These are phyloP conservation scores for Luidia sarsii DNA, from an alignment of 53 echinoderm and acorn worm species.

Conservation along the genomic window DNA sequence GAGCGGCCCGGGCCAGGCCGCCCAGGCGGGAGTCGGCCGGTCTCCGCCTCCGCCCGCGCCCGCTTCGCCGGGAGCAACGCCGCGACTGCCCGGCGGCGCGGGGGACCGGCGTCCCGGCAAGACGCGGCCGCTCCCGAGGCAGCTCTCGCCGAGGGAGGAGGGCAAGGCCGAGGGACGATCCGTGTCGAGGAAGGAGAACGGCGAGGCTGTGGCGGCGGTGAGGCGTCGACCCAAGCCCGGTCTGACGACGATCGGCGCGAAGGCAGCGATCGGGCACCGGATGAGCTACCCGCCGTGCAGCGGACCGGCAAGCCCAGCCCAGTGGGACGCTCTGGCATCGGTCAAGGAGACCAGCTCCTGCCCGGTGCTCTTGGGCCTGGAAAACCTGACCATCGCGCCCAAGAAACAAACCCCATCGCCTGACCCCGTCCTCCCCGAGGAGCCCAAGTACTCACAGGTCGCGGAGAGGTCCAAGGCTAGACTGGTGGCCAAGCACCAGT, in stretches of 20 bases:
- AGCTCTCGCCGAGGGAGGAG: background rate
- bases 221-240: background rate
- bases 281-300: slow-evolving; percentile 59
- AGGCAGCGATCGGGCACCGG: slow-evolving; percentile 8
- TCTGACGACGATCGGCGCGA: background rate
- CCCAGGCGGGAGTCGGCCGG: background rate
- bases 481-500: background rate
- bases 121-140: slow-evolving; percentile 6
- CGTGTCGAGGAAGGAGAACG: slow-evolving; percentile 33
- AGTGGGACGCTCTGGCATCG: background rate
- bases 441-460: too few species aligned
- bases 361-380: slow-evolving; percentile 25
- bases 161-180: background rate
- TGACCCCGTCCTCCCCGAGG: too few species aligned
- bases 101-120: too few species aligned
- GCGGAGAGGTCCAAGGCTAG: background rate
- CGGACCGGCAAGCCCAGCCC: background rate
- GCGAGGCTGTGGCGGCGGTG: background rate
- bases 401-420: too few species aligned
- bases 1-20: background rate
- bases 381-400: slow-evolving; percentile 24
- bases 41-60: background rate
- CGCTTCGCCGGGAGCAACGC: background rate
- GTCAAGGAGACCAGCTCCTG: slow-evolving; percentile 8
- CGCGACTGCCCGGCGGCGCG: too few species aligned